These are phyloP conservation scores for Chiridota heheva DNA, from an alignment of 35 echinoderm and acorn worm species.

Conservation along the genomic window DNA sequence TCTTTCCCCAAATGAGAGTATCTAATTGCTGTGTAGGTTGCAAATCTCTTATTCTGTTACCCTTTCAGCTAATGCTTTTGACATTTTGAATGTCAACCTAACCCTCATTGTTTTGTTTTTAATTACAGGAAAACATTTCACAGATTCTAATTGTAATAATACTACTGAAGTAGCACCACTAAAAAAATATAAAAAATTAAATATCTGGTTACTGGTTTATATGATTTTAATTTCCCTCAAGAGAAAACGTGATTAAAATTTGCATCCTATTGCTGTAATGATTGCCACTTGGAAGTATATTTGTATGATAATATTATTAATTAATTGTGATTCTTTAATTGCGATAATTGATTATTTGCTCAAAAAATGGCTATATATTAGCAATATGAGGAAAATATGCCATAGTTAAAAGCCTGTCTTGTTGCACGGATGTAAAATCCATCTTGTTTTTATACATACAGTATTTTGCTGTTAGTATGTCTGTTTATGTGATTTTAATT, in stretches of 20 bases:
- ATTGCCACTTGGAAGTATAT: no score
- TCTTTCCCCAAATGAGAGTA: no score
- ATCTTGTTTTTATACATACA: not conserved
- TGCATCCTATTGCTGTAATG: no score
- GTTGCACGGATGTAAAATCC: not conserved
- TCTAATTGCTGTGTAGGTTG: not conserved
- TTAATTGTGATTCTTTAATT: no score
- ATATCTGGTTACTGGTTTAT: no score
- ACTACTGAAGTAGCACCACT: constrained; percentile 89
- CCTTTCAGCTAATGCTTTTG: not conserved
- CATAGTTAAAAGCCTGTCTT: not conserved
- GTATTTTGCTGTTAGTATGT: not conserved
- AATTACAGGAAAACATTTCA: constrained; percentile 78
- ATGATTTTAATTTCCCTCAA: no score
- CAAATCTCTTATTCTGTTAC: not conserved
- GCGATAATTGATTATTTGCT: no score
- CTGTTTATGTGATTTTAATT: not conserved
- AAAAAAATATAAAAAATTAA: constrained; percentile 98
- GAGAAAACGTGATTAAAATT: no score
- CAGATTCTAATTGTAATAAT: constrained; percentile 81
- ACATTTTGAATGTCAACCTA: not conserved
- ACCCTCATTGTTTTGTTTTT: constrained; percentile 13
- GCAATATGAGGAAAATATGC: no score
- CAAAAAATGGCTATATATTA: no score
- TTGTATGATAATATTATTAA: no score